Evolutionary conservation across 2,113 vertebrate species (phyloP), one percentile per base, ranked within the genome.

Genomic region (Scartelaos histophorus): DNA sequence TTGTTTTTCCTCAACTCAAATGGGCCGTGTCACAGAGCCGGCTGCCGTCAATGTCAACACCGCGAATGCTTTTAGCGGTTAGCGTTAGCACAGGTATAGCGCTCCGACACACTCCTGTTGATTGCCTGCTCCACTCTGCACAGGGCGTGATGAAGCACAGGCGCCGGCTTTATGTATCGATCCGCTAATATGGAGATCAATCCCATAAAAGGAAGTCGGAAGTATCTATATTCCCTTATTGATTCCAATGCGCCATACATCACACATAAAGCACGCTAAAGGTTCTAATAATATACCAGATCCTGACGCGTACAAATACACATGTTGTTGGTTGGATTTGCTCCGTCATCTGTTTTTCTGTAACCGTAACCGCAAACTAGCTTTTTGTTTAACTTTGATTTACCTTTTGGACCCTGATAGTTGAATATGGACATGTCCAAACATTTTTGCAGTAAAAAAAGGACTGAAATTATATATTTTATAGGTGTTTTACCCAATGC

Each of bases 121-220:
- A 61, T 34, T 29, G 25, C 15, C 17, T 34, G 24, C 24, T 34
- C 15, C 17, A 17, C 24, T 61, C 58, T 60, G 57, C 57, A 61
- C 34, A 61, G 16, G 58, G 58, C 34, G 58, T 34, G 61, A 64
- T 64, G 17, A 64, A n/a, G 34, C 61, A 19, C 29, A 64, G 21
- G 43, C 38, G 61, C 61, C 21, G 34, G n/a, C 61, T 64, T 64
- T 64, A 38, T 10, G 12, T 38, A 64, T 64, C 21, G 34, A 64
- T 64, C 7, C 21, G 34, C 43, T 38, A 38, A 64, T 64, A n/a
- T 61, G 25, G 25, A 34, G 58, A 34, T 64, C 29, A 38, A 38
- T 64, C 29, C 61, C 29, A 64, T 64, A 64, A 43, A 35, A 64
- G 34, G 61, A 64, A 61, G 58, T 17, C 58, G 61, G 61, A 64